Evolutionary conservation across 2,888 invertebrate species (phyloP).

Genomic region (Euclidia mi): DNA sequence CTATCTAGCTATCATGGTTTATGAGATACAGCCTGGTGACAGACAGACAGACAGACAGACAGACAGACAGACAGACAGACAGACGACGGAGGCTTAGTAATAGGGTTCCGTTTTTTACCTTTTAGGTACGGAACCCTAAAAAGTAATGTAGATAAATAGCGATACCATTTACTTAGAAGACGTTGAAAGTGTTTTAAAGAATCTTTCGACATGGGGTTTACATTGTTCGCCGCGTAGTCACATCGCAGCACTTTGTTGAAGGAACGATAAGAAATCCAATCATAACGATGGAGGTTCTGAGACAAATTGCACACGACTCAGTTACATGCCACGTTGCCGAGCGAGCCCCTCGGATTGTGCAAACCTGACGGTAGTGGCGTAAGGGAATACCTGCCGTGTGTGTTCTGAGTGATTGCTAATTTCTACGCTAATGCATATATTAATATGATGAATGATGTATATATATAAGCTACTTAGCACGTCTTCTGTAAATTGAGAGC

Average conservation of each 20-base stretch:
- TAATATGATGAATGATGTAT: conserved; percentile 4
- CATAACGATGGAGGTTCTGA: conserved; percentile 64
- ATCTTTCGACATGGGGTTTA: neutral
- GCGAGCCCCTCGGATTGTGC: conserved; percentile 33
- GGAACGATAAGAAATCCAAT: conserved; percentile 76
- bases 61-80: too few species aligned
- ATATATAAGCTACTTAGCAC: neutral
- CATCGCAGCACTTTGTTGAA: conserved; percentile 60
- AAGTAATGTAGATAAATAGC: too few species aligned
- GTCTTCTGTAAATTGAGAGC: neutral
- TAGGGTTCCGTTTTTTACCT: too few species aligned
- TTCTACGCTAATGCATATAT: conserved; percentile 6
- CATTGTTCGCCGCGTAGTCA: conserved; percentile 50
- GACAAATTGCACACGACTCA: conserved; percentile 77
- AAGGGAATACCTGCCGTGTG: conserved; percentile 7
- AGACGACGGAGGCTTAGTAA: too few species aligned
- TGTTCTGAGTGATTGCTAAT: conserved; percentile 10
- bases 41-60: too few species aligned
- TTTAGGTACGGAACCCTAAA: too few species aligned
- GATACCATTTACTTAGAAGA: too few species aligned
- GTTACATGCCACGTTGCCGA: conserved; percentile 57
- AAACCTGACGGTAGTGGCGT: conserved; percentile 12
- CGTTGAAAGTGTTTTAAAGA: too few species aligned
- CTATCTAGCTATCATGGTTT: too few species aligned
- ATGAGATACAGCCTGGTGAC: too few species aligned